Evolutionary conservation across 2,888 invertebrate species (phyloP).

Genomic region (Ommatoiulus sabulosus): DNA sequence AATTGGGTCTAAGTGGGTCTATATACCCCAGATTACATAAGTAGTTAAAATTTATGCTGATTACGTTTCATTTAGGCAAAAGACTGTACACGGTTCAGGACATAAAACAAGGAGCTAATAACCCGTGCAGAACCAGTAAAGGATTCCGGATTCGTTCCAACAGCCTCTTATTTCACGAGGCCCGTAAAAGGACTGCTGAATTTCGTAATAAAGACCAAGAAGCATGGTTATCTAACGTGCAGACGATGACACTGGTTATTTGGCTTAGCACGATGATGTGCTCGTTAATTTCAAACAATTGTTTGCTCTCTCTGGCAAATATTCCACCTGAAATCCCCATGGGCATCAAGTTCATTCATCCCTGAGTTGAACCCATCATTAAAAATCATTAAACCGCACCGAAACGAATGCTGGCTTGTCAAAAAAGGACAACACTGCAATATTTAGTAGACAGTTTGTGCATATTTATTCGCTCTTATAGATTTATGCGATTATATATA

Average conservation of each 20-base stretch:
- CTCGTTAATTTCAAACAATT: slow-evolving; percentile 35
- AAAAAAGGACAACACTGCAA: neutral
- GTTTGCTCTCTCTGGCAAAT: neutral
- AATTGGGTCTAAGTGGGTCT: slow-evolving; percentile 25
- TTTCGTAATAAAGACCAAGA: neutral
- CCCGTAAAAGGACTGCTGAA: neutral
- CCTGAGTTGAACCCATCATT: neutral
- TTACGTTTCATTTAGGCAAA: slow-evolving; percentile 36
- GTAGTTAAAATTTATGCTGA: slow-evolving; percentile 43
- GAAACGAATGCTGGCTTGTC: neutral
- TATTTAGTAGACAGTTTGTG: too few species aligned
- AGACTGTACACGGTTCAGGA: neutral
- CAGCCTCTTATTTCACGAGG: neutral
- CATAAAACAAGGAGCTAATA: slow-evolving; percentile 43
- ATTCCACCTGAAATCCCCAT: neutral
- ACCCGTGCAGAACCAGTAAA: neutral
- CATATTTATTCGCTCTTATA: too few species aligned
- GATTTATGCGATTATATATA: too few species aligned
- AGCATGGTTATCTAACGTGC: neutral
- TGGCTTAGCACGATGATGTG: slow-evolving; percentile 16
- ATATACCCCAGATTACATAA: slow-evolving; percentile 13
- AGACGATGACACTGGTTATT: slow-evolving; percentile 20
- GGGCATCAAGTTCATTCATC: neutral
- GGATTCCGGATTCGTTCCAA: neutral
- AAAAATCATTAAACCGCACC: neutral